phyloP scores from a whole-genome alignment of 1,140 invertebrate genomes.

The Melitaea cinxia region DNA sequence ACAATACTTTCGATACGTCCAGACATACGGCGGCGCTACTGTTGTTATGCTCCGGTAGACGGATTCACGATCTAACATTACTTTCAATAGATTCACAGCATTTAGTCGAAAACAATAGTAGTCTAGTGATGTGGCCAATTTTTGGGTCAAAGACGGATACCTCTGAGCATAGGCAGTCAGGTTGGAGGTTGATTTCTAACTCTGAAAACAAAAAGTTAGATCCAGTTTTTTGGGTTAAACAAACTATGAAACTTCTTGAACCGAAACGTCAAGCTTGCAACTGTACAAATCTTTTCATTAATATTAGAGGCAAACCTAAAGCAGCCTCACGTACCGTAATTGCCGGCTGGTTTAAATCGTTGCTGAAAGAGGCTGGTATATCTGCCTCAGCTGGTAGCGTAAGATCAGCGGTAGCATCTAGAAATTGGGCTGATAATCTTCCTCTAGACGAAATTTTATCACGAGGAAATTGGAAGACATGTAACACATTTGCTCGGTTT shows the following conservation, averaged over 20 bases:
- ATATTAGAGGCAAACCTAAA: neutral
- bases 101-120: slow-evolving; percentile 1
- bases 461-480: no score
- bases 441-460: no score
- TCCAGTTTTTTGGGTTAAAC: slow-evolving; percentile 1
- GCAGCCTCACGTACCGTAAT: slow-evolving; percentile 24
- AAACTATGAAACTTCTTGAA: neutral
- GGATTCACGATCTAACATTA: slow-evolving; percentile 22
- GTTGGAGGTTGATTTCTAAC: neutral
- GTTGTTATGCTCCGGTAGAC: slow-evolving; percentile 18
- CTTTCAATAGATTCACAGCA: slow-evolving; percentile 1
- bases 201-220: neutral
- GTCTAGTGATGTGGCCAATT: slow-evolving; percentile 10
- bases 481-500: no score
- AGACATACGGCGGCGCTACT: slow-evolving; percentile 16
- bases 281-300: neutral
- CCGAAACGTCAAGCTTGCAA: neutral
- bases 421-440: no score
- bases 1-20: slow-evolving; percentile 12
- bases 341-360: slow-evolving; percentile 23
- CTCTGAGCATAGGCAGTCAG: neutral
- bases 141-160: slow-evolving; percentile 21
- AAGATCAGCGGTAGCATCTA: no score
- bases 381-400: no score
- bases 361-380: slow-evolving; percentile 21